Conservation (phyloP, 1,140 invertebrate species). For the Linepithema humile region DNA sequence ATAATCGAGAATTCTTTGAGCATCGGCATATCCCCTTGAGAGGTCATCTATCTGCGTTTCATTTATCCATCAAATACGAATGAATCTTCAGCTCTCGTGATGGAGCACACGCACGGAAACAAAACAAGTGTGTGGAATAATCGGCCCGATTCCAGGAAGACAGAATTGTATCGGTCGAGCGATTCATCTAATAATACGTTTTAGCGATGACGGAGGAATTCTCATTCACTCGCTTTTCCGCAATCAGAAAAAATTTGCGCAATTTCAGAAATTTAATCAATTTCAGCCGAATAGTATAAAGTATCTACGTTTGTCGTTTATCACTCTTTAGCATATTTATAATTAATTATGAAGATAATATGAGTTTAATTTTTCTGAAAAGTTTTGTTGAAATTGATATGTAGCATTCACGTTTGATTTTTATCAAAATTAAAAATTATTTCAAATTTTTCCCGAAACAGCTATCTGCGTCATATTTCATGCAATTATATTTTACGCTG, state of each 20-base stretch:
- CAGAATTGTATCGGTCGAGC: not conserved
- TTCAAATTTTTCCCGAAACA: not conserved
- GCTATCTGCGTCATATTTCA: not conserved
- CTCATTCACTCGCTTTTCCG: conserved; percentile 37
- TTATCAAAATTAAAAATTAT: not conserved
- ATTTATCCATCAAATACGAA: not conserved
- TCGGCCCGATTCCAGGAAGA: conserved; percentile 25
- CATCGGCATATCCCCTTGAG: not conserved
- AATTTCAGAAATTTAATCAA: conserved; percentile 1
- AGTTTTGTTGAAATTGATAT: not conserved
- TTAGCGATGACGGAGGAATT: conserved; percentile 7
- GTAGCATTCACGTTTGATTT: not conserved
- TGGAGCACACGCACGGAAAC: not conserved
- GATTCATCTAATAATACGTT: conserved; percentile 35
- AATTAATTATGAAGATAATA: too few species aligned
- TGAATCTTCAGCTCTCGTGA: not conserved
- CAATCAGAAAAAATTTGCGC: not conserved
- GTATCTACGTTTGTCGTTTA: not conserved
- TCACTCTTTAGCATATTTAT: too few species aligned
- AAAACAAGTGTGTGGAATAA: not conserved
- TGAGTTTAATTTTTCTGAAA: too few species aligned
- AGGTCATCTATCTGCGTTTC: not conserved
- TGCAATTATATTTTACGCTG: not conserved
- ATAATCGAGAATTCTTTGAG: not conserved
- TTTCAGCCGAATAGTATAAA: conserved; percentile 10